A percentile compares a stretch with the other conserved stretches of the same genome.
Conservation (phyloP, 2,113 vertebrate genomes). For the Barbus barbus region DNA sequence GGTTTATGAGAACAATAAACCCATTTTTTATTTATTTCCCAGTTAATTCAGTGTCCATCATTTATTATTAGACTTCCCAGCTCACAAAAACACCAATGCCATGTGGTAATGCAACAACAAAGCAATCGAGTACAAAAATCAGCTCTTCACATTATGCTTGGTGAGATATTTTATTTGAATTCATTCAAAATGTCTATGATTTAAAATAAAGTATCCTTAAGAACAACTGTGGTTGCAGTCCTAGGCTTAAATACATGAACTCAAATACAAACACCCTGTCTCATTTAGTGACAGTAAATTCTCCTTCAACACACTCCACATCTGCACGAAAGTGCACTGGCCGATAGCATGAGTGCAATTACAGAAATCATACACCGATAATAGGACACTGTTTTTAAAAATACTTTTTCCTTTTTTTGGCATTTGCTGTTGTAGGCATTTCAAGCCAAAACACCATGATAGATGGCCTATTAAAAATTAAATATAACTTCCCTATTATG, state of each 20-base stretch:
- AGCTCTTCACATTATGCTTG: constrained; percentile 14
- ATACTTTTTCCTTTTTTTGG: constrained; percentile 17
- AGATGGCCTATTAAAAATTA: background rate
- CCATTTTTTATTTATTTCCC: background rate
- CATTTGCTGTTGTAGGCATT: constrained; percentile 21
- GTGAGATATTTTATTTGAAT: constrained; percentile 67
- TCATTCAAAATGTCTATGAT: constrained; percentile 55
- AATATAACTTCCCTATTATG: no score
- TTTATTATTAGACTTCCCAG: background rate
- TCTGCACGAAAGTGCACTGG: constrained; percentile 55
- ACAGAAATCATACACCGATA: constrained; percentile 30
- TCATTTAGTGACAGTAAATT: constrained; percentile 10
- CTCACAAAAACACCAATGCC: background rate
- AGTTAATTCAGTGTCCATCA: background rate
- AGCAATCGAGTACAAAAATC: background rate
- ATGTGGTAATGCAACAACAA: background rate
- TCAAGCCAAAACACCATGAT: background rate
- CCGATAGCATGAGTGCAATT: constrained; percentile 57
- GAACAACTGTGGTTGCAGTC: constrained; percentile 48
- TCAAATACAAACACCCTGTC: constrained; percentile 24
- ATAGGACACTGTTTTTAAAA: constrained; percentile 11
- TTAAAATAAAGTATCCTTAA: constrained; percentile 59
- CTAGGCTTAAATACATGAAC: constrained; percentile 33
- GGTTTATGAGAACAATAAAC: background rate
- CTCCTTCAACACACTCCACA: constrained; percentile 10